phyloP scores from a whole-genome alignment of 2,797 vertebrate genomes.

The Melanotaenia boesemani region DNA sequence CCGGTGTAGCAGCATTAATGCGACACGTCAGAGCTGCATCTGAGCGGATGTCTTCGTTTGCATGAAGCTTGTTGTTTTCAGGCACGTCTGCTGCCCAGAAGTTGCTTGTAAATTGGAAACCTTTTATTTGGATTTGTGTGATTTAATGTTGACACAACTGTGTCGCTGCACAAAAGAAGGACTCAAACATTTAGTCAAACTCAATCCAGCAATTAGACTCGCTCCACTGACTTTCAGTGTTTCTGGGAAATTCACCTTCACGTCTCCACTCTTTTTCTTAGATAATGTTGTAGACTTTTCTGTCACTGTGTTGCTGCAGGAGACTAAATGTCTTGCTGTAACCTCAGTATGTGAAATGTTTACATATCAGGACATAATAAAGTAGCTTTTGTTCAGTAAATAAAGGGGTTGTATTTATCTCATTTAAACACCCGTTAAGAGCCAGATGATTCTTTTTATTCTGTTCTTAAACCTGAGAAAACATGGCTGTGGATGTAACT shows the following conservation, averaged over 20 bases:
- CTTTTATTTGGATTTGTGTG: conserved; percentile 35
- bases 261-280: background rate
- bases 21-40: background rate
- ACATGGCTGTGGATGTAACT: background rate
- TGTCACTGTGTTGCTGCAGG: background rate
- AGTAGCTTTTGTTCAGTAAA: too few species aligned
- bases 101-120: conserved; percentile 19
- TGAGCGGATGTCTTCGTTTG: background rate
- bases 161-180: conserved; percentile 9
- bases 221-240: conserved; percentile 31
- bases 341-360: background rate
- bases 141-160: conserved; percentile 11
- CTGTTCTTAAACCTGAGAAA: too few species aligned
- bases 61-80: background rate
- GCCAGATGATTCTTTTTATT: too few species aligned
- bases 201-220: conserved; percentile 31
- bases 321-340: background rate
- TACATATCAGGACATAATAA: background rate
- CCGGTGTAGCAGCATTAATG: background rate
- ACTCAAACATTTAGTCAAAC: conserved; percentile 30
- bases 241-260: conserved; percentile 42
- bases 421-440: background rate
- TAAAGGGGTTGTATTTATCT: background rate
- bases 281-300: conserved; percentile 10
- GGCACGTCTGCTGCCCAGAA: background rate